phyloP scores from a whole-genome alignment of 2,797 vertebrate species.

The Chaenodraco wilsoni region DNA sequence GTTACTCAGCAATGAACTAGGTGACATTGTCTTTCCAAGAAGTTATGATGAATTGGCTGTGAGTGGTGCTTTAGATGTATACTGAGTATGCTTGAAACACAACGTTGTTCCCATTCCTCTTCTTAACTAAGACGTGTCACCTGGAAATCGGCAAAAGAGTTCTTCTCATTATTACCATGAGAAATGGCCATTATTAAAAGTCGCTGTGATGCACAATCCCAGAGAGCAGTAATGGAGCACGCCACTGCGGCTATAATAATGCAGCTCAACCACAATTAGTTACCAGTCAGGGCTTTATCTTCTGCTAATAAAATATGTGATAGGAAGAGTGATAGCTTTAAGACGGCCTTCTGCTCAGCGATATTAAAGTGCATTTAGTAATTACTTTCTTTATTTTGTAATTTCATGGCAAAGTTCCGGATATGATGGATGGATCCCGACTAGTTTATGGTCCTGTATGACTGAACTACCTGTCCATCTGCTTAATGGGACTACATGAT shows the following conservation, averaged over 20 bases:
- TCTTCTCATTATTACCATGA: neutral
- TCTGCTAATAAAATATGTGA: conserved; percentile 32
- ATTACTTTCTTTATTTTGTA: conserved; percentile 34
- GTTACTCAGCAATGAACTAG: too few species aligned
- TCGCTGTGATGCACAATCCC: conserved; percentile 8
- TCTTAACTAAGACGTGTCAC: conserved; percentile 2
- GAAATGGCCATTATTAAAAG: neutral
- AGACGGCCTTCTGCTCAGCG: conserved; percentile 34
- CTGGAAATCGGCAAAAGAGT: neutral
- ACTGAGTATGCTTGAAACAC: neutral
- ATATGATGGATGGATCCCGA: conserved; percentile 10
- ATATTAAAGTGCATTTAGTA: conserved; percentile 17
- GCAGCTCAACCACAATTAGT: conserved; percentile 4
- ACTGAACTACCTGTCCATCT: conserved; percentile 39
- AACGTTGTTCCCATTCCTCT: neutral
- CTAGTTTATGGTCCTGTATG: neutral
- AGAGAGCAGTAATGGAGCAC: conserved; percentile 7
- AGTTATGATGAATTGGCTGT: neutral
- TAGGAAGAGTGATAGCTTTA: conserved; percentile 28
- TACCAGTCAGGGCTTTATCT: conserved; percentile 36
- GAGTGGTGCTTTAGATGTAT: neutral
- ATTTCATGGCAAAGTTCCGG: conserved; percentile 32
- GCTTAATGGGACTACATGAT: conserved; percentile 37
- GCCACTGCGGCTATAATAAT: neutral
- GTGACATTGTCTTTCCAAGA: neutral